Percentiles rank a stretch among this genome's conserved stretches.
Conservation (phyloP, 2,888 invertebrate species). For the Yponomeuta malinellus region DNA sequence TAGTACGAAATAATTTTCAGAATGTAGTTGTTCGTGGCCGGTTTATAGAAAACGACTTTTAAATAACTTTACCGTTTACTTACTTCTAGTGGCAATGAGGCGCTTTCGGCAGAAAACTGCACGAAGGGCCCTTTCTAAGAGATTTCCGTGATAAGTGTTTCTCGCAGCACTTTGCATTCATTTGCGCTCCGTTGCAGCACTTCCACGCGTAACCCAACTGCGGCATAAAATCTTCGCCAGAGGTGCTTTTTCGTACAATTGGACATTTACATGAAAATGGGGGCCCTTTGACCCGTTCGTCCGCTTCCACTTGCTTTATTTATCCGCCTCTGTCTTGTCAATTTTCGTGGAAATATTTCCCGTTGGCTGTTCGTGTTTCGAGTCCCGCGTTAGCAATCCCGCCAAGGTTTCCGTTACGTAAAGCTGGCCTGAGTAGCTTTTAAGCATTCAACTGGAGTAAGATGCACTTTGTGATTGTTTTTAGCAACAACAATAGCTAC, state of each 20-base stretch:
- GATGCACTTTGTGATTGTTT: no score
- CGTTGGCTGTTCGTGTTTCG: not conserved
- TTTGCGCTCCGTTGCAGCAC: no score
- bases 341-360: conserved; percentile 15
- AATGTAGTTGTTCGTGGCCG: no score
- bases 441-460: not conserved
- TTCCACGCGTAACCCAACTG: not conserved
- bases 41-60: no score
- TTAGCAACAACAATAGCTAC: no score
- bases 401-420: not conserved
- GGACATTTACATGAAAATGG: conserved; percentile 49
- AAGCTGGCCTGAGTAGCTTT: not conserved
- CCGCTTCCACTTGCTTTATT: conserved; percentile 47
- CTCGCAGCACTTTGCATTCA: no score
- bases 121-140: no score
- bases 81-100: no score
- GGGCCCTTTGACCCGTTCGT: conserved; percentile 39
- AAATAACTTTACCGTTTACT: no score
- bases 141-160: no score
- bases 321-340: conserved; percentile 45
- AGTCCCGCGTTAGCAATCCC: not conserved
- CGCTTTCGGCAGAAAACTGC: no score
- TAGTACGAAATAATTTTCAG: no score
- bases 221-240: not conserved
- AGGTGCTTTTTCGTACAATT: conserved; percentile 24